Base-by-base conservation (phyloP, 2,888 invertebrate species). In the Mythimna impura region DNA sequence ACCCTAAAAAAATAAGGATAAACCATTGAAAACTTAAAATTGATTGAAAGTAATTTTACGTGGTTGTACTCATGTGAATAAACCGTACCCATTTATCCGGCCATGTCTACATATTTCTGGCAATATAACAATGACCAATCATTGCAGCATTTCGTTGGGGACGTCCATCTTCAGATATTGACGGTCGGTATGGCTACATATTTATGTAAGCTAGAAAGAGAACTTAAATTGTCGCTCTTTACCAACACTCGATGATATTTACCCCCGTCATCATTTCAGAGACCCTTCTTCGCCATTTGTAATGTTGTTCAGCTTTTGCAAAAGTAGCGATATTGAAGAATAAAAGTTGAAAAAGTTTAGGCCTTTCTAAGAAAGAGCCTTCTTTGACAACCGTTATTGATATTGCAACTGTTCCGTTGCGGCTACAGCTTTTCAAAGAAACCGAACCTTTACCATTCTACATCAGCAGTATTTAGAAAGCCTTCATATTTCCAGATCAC, bases 401-500 rank as follows among this genome's bases (percentile, higher is more conserved):
- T n/a, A 7, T 14, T 54, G 9, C 3, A 17, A 25, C 25, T 14
- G 20, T n/a, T 25, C 12, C 36, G 14, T 17, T 54, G 30, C 8
- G 7, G 14, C 10, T 6, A 22, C 25, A 36, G 30, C 17, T 43
- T 14, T 20, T 30, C 50, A 22, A 30, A 14, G 14, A 36, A 25
- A 17, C n/a, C 4, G 10, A 47, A 34, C 17, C 55, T n/a, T 62
- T 10, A 60, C 4, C 7, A 22, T 17, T 40, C 30, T 40, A 57
- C 6, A 10, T 43, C 9, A 22, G 4, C 22, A 22, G 20, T 52
- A 12, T n/a, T 66, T 63, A 22, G 12, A 61, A 72, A 40, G n/a
- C 2, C 14, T 2, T 2, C 7, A 20, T 71, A 36, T 22, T 81
- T 80, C 30, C 73, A 99, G 99, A 98, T 95, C 98, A 98, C 92